phyloP scores from a whole-genome alignment of 2,113 vertebrate genomes.

The Terrapene triunguis region DNA sequence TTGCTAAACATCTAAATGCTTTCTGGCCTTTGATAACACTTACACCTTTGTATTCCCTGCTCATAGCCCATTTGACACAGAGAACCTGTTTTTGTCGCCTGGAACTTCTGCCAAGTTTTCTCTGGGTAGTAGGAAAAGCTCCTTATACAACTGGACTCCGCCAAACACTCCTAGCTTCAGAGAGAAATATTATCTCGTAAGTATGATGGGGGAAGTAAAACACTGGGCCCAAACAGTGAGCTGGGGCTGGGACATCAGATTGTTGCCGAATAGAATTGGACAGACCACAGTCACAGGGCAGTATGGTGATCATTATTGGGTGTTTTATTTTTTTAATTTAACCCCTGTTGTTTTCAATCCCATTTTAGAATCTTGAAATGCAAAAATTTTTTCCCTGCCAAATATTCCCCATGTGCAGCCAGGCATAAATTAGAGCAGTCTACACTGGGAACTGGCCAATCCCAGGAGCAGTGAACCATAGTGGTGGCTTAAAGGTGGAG shows the following conservation, averaged over 20 bases:
- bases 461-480: neutral
- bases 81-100: slow-evolving; percentile 81
- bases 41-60: slow-evolving; percentile 6
- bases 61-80: slow-evolving; percentile 89
- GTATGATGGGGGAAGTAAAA: neutral
- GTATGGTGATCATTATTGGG: neutral
- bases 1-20: neutral
- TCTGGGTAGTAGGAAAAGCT: slow-evolving; percentile 88
- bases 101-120: slow-evolving; percentile 85
- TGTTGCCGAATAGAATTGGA: neutral
- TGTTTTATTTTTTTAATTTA: accelerated
- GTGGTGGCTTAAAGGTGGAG: neutral
- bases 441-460: accelerated
- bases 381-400: neutral
- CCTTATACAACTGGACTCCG: slow-evolving; percentile 90
- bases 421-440: neutral
- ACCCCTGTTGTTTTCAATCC: neutral
- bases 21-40: neutral
- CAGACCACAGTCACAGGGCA: accelerated
- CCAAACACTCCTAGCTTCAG: slow-evolving; percentile 94
- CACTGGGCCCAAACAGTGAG: neutral
- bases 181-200: slow-evolving; percentile 93
- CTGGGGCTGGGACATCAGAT: accelerated
- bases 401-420: neutral
- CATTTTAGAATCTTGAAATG: neutral